Evolutionary conservation across 2,888 invertebrate genomes (phyloP).

Genomic region (Temnothorax ravouxi): DNA sequence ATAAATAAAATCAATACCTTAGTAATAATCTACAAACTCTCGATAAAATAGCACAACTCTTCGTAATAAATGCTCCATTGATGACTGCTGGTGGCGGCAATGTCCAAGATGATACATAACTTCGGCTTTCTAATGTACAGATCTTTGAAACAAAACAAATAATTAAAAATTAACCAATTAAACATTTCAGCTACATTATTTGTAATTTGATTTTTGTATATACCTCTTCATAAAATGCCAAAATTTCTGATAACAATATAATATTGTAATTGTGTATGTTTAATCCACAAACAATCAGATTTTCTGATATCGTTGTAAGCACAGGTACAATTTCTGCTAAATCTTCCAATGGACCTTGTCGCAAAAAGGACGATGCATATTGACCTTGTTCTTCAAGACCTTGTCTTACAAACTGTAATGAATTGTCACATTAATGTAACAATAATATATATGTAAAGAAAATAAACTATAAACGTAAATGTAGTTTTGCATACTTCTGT

Average conservation of each 20-base stretch:
- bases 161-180: background rate
- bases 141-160: conserved; percentile 61
- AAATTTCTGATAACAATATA: conserved; percentile 77
- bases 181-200: conserved; percentile 12
- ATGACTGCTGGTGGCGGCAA: conserved; percentile 81
- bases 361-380: conserved; percentile 78
- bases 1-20: conserved; percentile 65
- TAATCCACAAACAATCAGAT: conserved; percentile 79
- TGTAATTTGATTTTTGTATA: background rate
- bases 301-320: conserved; percentile 70
- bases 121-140: conserved; percentile 72
- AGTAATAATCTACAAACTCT: conserved; percentile 80
- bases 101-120: conserved; percentile 75
- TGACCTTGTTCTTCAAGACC: conserved; percentile 68
- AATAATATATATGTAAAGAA: background rate
- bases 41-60: conserved; percentile 78
- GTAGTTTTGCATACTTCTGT: background rate
- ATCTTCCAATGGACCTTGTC: conserved; percentile 73
- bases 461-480: background rate
- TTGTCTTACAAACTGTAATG: conserved; percentile 76
- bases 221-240: conserved; percentile 82
- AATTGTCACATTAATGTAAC: background rate
- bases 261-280: conserved; percentile 76
- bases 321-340: conserved; percentile 72
- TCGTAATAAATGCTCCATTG: conserved; percentile 80